Conservation (phyloP, 2,888 invertebrate genomes). For the Clusia tigrina region DNA sequence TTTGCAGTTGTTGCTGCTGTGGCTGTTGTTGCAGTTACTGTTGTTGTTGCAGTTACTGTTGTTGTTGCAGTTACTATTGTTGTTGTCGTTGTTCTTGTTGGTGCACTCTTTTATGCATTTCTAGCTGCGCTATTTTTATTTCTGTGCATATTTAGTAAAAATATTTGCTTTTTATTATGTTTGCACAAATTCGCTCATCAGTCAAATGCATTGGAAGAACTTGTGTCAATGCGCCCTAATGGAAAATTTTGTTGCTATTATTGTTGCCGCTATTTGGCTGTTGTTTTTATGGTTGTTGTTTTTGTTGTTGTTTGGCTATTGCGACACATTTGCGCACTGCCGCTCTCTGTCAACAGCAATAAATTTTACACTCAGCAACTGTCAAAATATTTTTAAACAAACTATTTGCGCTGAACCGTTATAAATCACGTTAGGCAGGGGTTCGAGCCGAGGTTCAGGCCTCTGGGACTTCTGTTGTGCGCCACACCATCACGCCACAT, state of each 20-base stretch:
- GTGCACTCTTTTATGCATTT: not conserved
- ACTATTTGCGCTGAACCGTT: not conserved
- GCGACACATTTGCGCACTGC: not conserved
- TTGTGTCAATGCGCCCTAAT: no score
- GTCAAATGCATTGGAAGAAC: no score
- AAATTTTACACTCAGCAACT: not conserved
- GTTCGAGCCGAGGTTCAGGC: not conserved
- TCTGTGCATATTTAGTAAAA: not conserved
- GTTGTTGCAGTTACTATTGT: not conserved
- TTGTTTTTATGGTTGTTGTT: not conserved
- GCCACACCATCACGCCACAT: no score
- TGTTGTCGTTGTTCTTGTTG: no score
- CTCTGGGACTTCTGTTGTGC: not conserved
- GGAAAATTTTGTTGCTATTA: no score
- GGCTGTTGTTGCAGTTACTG: not conserved
- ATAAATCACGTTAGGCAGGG: not conserved
- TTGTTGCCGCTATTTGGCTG: not conserved
- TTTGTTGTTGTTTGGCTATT: not conserved
- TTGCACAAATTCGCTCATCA: no score
- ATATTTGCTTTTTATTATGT: no score
- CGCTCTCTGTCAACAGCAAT: not conserved
- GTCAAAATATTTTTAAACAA: conserved; percentile 4
- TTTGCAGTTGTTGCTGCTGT: not conserved
- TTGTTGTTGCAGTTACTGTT: not conserved
- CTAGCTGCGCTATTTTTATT: not conserved